Evolutionary conservation across 2,888 invertebrate genomes (phyloP), one percentile per base, ranked within the genome.

Genomic region (Luperina testacea): DNA sequence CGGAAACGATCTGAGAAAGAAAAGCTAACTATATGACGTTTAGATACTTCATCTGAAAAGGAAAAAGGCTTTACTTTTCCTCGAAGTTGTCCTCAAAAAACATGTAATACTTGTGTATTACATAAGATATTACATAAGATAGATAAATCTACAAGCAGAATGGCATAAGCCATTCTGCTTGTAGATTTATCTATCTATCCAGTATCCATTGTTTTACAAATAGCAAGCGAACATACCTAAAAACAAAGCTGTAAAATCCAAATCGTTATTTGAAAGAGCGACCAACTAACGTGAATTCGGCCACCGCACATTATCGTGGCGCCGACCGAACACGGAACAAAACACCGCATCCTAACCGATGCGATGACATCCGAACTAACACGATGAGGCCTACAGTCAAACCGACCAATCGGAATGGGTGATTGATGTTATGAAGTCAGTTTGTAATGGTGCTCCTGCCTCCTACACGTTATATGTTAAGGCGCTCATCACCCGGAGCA

Each of bases 291-390:
- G 68, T 75, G 53, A 67, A 75, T 78, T 79, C 68, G 57, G 51
- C 53, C 45, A 85, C 77, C 77, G 65, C 77, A 81, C 77, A 84
- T 73, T 67, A 78, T 59, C 64, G 77, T 17, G 7, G 53, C 51
- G 69, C 59, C 38, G 65, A 48, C 48, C 27, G 32, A 74, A 74
- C 59, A 61, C 57, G 61, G 45, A 32, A 77, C 74, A 65, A 65
- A 72, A 73, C 42, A 64, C 74, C 69, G 48, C 76, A 61, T 63
- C 17, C 78, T 67, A 61, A 86, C 63, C 73, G 71, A 53, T 59
- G 38, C 75, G 76, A 61, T 83, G 78, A 81, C 78, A 77, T 77
- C 67, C 51, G 32, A 75, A 86, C 78, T 83, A 80, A 78, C 75
- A 74, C 71, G n/a, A 77, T 20, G 9, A 42, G 53, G 13, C 13